phyloP scores from a whole-genome alignment of 2,113 vertebrate genomes.

The Muscicapa adusta region DNA sequence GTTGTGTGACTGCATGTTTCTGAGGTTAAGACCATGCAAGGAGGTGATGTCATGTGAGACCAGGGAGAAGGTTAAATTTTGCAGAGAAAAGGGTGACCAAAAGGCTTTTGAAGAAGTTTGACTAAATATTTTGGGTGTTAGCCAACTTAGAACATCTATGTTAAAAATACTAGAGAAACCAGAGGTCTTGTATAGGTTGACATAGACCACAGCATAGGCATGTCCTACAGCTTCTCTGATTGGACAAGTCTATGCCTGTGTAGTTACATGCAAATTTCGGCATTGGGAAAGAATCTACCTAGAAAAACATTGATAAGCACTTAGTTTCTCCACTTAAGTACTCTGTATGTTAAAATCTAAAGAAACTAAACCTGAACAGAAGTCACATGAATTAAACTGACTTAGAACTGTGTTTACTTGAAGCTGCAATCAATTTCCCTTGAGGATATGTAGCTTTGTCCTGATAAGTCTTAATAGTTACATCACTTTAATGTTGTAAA shows the following conservation, averaged over 20 bases:
- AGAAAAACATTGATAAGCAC: neutral
- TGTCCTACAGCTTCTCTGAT: neutral
- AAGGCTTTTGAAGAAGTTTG: neutral
- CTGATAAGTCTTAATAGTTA: neutral
- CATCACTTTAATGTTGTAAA: neutral
- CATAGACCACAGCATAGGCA: neutral
- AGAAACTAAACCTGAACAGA: neutral
- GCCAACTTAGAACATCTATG: neutral
- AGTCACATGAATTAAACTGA: neutral
- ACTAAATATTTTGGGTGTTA: neutral
- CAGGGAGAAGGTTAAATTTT: neutral
- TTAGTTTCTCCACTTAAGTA: neutral
- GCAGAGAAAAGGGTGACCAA: neutral
- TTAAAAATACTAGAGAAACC: neutral
- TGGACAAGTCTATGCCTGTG: neutral
- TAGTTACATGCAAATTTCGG: neutral
- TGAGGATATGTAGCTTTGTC: neutral
- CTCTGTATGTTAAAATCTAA: neutral
- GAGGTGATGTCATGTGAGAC: neutral
- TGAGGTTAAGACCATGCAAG: neutral
- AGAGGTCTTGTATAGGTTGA: neutral
- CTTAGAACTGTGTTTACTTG: neutral
- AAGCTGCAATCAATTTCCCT: neutral
- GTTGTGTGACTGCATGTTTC: neutral
- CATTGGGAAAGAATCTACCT: neutral